These are phyloP conservation scores for Caenorhabditis sp. DNA, from an alignment of 2,888 invertebrate species.

Conservation along the genomic window DNA sequence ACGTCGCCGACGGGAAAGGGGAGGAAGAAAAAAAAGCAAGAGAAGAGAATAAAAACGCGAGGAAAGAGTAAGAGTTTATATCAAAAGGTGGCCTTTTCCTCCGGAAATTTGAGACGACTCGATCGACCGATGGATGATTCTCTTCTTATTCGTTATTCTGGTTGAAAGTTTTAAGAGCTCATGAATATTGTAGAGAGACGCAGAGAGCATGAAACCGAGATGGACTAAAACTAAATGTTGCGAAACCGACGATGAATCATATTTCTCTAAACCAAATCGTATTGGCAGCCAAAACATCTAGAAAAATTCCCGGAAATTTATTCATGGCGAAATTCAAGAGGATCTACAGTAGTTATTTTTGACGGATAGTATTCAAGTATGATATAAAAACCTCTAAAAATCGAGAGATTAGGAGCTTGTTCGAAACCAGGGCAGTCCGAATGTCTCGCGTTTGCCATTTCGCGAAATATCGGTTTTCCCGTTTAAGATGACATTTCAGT, in stretches of 20 bases:
- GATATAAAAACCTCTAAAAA: too few species aligned
- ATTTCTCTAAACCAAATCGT: too few species aligned
- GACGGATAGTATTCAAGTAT: too few species aligned
- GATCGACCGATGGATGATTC: slow-evolving; percentile 21
- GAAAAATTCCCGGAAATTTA: too few species aligned
- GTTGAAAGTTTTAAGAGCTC: slow-evolving; percentile 14
- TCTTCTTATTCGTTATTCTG: slow-evolving; percentile 15
- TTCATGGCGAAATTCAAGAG: too few species aligned
- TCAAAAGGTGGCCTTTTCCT: slow-evolving; percentile 52
- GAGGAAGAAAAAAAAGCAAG: slow-evolving; percentile 10
- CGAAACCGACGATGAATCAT: slow-evolving; percentile 7
- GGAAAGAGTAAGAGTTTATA: slow-evolving; percentile 52
- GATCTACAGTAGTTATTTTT: too few species aligned
- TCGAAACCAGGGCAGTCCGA: too few species aligned
- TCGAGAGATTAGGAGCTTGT: too few species aligned
- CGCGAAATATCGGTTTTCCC: too few species aligned
- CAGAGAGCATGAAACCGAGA: background rate
- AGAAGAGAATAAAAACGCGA: slow-evolving; percentile 4
- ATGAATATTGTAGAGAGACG: background rate
- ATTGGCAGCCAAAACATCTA: too few species aligned
- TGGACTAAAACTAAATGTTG: slow-evolving; percentile 5
- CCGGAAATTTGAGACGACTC: slow-evolving; percentile 59
- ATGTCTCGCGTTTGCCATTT: too few species aligned
- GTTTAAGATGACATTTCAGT: too few species aligned
- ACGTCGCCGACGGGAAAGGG: background rate